phyloP scores from a whole-genome alignment of 2,888 invertebrate genomes.

The Acanthococcus lagerstroemiae region DNA sequence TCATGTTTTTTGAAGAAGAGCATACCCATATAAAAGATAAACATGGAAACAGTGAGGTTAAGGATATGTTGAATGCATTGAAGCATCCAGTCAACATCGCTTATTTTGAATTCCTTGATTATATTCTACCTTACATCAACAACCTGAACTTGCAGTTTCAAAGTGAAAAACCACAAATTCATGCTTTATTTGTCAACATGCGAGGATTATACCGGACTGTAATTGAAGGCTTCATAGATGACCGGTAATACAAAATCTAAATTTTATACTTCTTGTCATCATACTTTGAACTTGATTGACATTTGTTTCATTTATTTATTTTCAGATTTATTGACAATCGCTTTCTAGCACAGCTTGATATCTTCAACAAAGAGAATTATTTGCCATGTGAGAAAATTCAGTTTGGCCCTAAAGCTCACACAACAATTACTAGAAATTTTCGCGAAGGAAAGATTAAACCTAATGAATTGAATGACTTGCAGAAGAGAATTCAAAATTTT shows the following conservation, averaged over 20 bases:
- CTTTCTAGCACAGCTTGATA: background rate
- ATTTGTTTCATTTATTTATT: background rate
- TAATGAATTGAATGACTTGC: background rate
- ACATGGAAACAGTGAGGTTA: background rate
- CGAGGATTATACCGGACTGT: background rate
- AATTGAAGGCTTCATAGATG: background rate
- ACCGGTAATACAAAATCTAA: background rate
- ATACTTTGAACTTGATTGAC: background rate
- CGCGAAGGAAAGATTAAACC: background rate
- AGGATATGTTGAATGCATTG: background rate
- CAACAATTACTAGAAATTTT: no score
- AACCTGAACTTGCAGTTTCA: background rate
- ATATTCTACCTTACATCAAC: background rate
- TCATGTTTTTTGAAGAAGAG: background rate
- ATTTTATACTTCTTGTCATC: background rate
- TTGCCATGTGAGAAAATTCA: background rate
- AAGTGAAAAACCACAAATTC: conserved; percentile 5
- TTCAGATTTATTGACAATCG: background rate
- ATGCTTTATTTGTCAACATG: background rate
- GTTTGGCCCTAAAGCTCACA: background rate
- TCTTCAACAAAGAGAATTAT: no score
- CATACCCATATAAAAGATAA: background rate
- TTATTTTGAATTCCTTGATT: conserved; percentile 1
- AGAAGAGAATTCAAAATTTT: background rate
- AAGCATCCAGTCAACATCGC: background rate